Percentiles rank a stretch among this genome's conserved stretches.
Conservation (phyloP, 2,888 invertebrate genomes). For the Rhamnusium bicolor region DNA sequence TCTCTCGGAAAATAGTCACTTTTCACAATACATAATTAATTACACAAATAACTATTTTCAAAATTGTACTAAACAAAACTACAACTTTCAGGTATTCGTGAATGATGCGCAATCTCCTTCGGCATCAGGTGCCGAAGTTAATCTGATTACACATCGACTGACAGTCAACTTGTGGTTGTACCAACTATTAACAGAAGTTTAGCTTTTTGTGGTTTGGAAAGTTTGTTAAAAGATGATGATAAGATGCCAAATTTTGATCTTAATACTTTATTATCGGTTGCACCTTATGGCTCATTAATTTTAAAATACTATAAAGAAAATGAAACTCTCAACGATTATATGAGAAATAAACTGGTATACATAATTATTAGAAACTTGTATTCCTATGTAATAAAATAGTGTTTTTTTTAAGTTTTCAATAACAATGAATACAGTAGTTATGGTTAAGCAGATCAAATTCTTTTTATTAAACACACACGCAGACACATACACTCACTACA, state of each 20-base stretch:
- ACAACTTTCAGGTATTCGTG: background rate
- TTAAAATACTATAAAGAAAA: conserved; percentile 28
- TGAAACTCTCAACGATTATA: conserved; percentile 23
- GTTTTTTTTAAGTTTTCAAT: conserved; percentile 4
- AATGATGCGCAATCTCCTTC: background rate
- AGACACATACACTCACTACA: too few relatives aligned
- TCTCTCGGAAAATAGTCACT: too few relatives aligned
- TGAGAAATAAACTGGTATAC: conserved; percentile 35
- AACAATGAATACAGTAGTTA: background rate
- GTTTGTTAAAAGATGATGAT: background rate
- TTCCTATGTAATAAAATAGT: conserved; percentile 35
- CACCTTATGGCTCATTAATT: conserved; percentile 26
- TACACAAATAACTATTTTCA: too few relatives aligned
- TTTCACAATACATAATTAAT: too few relatives aligned
- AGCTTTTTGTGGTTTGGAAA: conserved; percentile 30
- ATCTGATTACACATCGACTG: background rate
- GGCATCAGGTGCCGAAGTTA: background rate
- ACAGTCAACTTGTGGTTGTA: conserved; percentile 5
- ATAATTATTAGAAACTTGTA: conserved; percentile 30
- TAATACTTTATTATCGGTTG: conserved; percentile 22
- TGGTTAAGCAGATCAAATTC: too few relatives aligned
- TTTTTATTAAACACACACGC: too few relatives aligned
- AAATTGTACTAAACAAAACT: background rate
- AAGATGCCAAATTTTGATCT: conserved; percentile 33
- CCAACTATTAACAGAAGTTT: background rate